Evolutionary conservation across 1,140 invertebrate genomes (phyloP).

Genomic region (Diploscapter pachys): DNA sequence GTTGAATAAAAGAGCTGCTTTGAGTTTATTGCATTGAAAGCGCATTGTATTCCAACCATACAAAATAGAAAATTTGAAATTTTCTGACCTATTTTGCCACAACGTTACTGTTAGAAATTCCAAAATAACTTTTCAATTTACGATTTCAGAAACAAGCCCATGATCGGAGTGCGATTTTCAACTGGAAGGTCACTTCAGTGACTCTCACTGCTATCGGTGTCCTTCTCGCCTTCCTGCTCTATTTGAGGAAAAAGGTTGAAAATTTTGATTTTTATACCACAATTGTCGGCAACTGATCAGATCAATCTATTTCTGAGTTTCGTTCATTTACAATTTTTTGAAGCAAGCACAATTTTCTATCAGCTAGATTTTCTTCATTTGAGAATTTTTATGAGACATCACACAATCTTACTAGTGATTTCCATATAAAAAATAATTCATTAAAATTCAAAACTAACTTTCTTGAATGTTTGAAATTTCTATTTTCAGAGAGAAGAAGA

Average conservation of each 20-base stretch:
- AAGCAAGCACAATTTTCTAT: too few relatives aligned
- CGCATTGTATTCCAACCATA: background rate
- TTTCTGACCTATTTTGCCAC: background rate
- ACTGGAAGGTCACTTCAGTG: constrained; percentile 40
- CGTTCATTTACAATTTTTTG: too few relatives aligned
- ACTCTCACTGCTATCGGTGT: constrained; percentile 39
- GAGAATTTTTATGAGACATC: too few relatives aligned
- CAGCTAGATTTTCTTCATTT: too few relatives aligned
- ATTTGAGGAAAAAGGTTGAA: constrained; percentile 41
- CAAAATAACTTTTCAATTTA: constrained; percentile 6
- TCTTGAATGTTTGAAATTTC: constrained; percentile 11
- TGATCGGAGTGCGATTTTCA: constrained; percentile 44
- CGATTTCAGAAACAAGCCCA: constrained; percentile 35
- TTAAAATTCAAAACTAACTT: background rate
- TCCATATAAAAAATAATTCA: too few relatives aligned
- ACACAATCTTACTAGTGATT: too few relatives aligned
- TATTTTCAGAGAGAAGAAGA: constrained; percentile 49
- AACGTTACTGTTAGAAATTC: background rate
- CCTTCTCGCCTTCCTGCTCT: constrained; percentile 38
- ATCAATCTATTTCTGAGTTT: too few relatives aligned
- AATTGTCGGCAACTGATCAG: too few relatives aligned
- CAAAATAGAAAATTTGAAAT: background rate
- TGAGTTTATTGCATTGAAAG: constrained; percentile 24
- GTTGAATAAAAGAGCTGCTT: constrained; percentile 17
- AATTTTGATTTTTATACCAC: background rate